Evolutionary conservation across 2,113 vertebrate species (phyloP).

Genomic region (Corvus hawaiiensis): DNA sequence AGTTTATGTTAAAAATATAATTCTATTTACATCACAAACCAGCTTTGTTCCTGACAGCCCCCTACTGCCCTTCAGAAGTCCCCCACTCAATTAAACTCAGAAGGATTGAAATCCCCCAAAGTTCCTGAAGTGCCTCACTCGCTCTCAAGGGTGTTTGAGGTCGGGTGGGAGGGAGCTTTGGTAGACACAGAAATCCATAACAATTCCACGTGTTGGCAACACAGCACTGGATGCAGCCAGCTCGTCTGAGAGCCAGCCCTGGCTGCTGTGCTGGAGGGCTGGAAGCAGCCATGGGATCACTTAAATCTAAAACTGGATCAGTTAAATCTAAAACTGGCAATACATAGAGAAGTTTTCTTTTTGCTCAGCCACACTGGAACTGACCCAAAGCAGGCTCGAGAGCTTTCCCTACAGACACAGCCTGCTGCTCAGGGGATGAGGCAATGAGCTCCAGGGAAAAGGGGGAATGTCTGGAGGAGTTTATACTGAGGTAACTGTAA

Average conservation of each 20-base stretch:
- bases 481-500: not conserved
- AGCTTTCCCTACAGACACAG: not conserved
- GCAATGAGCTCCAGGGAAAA: not conserved
- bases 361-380: not conserved
- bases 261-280: not conserved
- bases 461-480: not conserved
- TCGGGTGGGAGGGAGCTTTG: not conserved
- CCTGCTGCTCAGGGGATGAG: not conserved
- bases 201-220: not conserved
- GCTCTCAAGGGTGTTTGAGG: not conserved
- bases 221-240: not conserved
- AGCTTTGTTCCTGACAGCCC: slow-evolving; percentile 2
- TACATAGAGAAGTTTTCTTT: not conserved
- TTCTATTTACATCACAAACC: slow-evolving; percentile 28
- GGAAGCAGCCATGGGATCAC: not conserved
- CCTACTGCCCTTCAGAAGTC: not conserved
- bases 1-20: slow-evolving; percentile 6
- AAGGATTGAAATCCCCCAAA: not conserved
- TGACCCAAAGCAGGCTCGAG: not conserved
- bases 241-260: not conserved
- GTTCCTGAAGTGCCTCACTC: not conserved
- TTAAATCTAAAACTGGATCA: not conserved
- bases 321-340: not conserved
- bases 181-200: not conserved
- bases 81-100: not conserved